Evolutionary conservation across 2,888 invertebrate species (phyloP).

Genomic region (Oscheius myriophilus): DNA sequence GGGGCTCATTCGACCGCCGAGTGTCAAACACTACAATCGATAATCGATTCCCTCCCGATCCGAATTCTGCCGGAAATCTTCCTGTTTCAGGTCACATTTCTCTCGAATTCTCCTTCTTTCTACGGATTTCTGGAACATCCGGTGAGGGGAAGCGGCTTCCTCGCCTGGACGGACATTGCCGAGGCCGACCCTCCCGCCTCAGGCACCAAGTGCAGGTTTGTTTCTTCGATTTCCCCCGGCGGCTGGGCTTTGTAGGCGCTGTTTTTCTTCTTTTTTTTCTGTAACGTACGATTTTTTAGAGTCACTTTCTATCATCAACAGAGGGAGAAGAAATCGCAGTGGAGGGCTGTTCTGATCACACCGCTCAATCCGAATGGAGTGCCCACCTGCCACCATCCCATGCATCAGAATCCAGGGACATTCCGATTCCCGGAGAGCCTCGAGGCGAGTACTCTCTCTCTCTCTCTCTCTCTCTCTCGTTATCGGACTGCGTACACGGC

Average conservation of each 20-base stretch:
- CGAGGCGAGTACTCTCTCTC: conserved; percentile 14
- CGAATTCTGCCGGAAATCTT: not conserved
- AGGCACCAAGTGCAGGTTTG: conserved; percentile 32
- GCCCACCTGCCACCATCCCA: conserved; percentile 34
- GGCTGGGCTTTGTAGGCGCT: not conserved
- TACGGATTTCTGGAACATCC: conserved; percentile 51
- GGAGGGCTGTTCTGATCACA: conserved; percentile 52
- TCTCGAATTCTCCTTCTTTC: conserved; percentile 27
- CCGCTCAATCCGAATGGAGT: conserved; percentile 37
- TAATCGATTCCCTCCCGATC: not conserved
- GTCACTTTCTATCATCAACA: conserved; percentile 50
- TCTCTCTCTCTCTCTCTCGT: not conserved
- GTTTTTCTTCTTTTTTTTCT: not conserved
- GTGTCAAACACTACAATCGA: not conserved
- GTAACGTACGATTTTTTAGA: conserved; percentile 19
- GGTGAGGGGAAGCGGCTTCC: conserved; percentile 41
- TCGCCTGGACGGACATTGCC: conserved; percentile 54
- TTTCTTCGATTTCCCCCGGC: not conserved
- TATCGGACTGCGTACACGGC: too few species aligned
- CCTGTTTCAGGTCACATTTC: conserved; percentile 29
- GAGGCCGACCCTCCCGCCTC: conserved; percentile 42
- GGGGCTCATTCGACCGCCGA: not conserved
- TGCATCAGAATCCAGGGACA: conserved; percentile 27
- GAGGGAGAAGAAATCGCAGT: conserved; percentile 50
- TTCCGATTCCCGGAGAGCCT: conserved; percentile 22